A percentile compares a stretch with the other conserved stretches of the same genome.
phyloP scores from a whole-genome alignment of 2,797 vertebrate genomes.

The Clarias fuscus region DNA sequence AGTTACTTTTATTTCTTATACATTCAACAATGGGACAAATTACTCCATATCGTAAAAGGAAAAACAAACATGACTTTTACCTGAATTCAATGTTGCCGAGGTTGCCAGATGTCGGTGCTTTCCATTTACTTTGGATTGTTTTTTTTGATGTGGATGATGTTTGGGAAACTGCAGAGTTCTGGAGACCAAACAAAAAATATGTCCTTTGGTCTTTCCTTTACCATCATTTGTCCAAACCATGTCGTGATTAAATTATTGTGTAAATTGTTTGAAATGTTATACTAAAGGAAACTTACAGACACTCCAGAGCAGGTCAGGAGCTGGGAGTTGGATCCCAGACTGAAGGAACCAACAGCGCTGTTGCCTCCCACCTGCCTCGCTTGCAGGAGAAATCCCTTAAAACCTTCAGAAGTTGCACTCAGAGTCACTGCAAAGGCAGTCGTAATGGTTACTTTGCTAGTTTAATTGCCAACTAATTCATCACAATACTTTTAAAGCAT shows the following conservation, averaged over 20 bases:
- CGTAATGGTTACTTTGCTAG: neutral
- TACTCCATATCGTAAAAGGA: neutral
- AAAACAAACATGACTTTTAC: constrained; percentile 54
- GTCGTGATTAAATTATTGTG: neutral
- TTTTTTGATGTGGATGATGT: constrained; percentile 38
- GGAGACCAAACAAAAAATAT: constrained; percentile 21
- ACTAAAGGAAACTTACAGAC: constrained; percentile 65
- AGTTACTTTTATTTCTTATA: neutral
- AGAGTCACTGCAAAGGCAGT: constrained; percentile 69
- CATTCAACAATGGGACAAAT: neutral
- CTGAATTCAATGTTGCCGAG: constrained; percentile 64
- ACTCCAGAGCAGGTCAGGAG: constrained; percentile 66
- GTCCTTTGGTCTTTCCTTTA: neutral
- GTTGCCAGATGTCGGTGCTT: constrained; percentile 41
- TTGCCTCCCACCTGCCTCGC: constrained; percentile 69
- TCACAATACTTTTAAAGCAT: too few relatives aligned
- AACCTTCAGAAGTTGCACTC: constrained; percentile 58
- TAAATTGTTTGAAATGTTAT: neutral
- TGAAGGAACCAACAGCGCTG: constrained; percentile 75
- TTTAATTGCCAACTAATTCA: too few relatives aligned
- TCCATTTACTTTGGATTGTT: constrained; percentile 65
- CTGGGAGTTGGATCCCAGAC: constrained; percentile 55
- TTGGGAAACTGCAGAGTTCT: constrained; percentile 73
- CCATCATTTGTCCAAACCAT: too few relatives aligned
- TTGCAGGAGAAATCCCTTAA: constrained; percentile 78